phyloP scores from a whole-genome alignment of 2,797 vertebrate genomes.

The Esox lucius region DNA sequence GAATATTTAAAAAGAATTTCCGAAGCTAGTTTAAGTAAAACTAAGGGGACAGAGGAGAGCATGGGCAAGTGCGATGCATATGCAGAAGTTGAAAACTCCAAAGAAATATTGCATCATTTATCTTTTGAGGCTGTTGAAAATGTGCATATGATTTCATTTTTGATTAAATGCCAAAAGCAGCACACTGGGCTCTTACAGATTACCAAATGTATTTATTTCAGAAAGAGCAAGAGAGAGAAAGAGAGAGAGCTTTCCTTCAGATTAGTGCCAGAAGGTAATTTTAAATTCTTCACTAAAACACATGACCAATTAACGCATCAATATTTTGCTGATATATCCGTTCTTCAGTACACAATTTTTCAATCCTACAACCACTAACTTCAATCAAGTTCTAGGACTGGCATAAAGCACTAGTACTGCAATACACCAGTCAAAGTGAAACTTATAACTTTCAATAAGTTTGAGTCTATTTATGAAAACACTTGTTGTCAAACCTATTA shows the following conservation, averaged over 20 bases:
- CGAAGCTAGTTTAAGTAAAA: conserved; percentile 76
- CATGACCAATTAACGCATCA: conserved; percentile 25
- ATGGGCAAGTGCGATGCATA: conserved; percentile 77
- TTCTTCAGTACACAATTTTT: conserved; percentile 46
- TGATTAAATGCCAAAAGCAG: conserved; percentile 92
- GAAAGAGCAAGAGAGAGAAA: conserved; percentile 20
- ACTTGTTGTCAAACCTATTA: neutral
- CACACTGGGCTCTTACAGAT: conserved; percentile 90
- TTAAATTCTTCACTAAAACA: conserved; percentile 57
- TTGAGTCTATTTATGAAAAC: neutral
- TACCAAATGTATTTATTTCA: conserved; percentile 81
- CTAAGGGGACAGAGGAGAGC: conserved; percentile 82
- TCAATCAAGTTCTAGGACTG: neutral
- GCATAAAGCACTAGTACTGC: neutral
- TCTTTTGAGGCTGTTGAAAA: conserved; percentile 84
- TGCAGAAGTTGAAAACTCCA: conserved; percentile 84
- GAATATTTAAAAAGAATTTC: conserved; percentile 93
- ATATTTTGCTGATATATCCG: conserved; percentile 40
- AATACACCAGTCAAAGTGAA: neutral
- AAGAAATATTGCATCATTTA: conserved; percentile 88
- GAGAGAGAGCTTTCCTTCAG: conserved; percentile 9
- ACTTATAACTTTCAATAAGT: neutral
- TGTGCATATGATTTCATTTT: conserved; percentile 86
- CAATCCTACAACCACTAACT: conserved; percentile 27
- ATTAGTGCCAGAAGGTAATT: conserved; percentile 70